Conservation (phyloP, 2,113 vertebrate species). For the Chloroceryle aenea region DNA sequence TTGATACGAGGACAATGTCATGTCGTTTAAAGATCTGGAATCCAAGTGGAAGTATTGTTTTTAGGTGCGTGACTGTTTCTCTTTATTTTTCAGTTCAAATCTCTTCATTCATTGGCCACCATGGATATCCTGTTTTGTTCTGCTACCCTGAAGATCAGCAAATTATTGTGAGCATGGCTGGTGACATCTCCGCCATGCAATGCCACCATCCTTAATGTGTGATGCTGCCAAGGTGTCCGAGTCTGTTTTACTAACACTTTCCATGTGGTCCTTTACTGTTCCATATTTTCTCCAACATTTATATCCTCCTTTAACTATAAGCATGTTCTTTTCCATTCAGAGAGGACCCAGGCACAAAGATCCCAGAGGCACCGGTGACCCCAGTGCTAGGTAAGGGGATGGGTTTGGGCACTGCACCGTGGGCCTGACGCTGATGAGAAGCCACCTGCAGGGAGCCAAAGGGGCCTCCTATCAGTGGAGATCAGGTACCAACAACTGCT, state of each 20-base stretch:
- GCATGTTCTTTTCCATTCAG: not conserved
- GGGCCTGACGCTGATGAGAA: slow-evolving; percentile 65
- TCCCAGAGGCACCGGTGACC: slow-evolving; percentile 60
- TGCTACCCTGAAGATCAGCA: not conserved
- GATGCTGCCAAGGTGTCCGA: not conserved
- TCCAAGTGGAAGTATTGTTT: not conserved
- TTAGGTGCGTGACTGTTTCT: slow-evolving; percentile 31
- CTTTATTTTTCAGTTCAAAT: not conserved
- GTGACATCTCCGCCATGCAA: not conserved
- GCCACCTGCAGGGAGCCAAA: slow-evolving; percentile 34
- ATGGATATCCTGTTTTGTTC: not conserved
- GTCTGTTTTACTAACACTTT: not conserved
- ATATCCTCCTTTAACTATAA: not conserved
- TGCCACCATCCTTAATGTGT: accelerated
- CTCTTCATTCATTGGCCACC: not conserved
- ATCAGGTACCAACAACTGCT: not conserved
- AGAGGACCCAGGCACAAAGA: slow-evolving; percentile 45
- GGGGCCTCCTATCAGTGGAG: slow-evolving; percentile 26
- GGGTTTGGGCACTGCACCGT: slow-evolving; percentile 65
- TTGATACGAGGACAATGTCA: slow-evolving; percentile 73
- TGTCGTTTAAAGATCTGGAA: slow-evolving; percentile 22
- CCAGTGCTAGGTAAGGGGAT: slow-evolving; percentile 65
- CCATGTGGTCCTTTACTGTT: not conserved
- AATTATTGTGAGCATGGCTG: not conserved
- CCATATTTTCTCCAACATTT: not conserved